Base-by-base conservation (phyloP, 2,113 vertebrate genomes). In the Boleophthalmus pectinirostris region DNA sequence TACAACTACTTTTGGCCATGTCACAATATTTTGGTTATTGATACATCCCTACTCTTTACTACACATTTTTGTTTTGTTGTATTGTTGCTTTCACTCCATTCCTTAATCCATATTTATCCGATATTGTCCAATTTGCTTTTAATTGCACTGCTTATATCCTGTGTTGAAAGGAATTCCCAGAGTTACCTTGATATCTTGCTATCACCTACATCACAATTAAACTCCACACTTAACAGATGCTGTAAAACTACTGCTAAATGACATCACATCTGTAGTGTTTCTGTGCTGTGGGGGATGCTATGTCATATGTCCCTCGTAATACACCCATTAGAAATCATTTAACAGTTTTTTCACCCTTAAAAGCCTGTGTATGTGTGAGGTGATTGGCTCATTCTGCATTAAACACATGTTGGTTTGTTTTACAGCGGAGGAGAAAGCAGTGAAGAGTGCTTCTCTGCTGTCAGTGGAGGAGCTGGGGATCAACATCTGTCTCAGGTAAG, bases 401-500 rank as follows among this genome's bases (percentile, higher is more conserved):
- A 68, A 74, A 67, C 25, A 64, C 25, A 45, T 74, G 66, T 79
- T 79, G 35, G 0, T 18, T 68, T 81, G 49, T 87, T 81, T 79
- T 80, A 64, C 72, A 90, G 87, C 69, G 1, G 79, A 81, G 12
- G 89, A 88, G 68, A 73, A 56, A 61, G 80, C 51, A 8, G 53
- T 81, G 54, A 68, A 70, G 73, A 69, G 35, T 5, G 75, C 18
- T 0, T 65, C 10, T 0, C 68, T 91, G 67, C 86, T 87, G 9
- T 56, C 79, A 33, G 86, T 90, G 75, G 89, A 91, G 54, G 83
- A 85, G 76, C 85, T 91, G 68, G 91, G 91, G 13, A 74, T 90
- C 68, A 29, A 81, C 73, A 78, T 47, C 65, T 90, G 89, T 79
- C 25, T 91, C 71, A 88, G 86, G 91, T 91, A 53, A 38, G 29